Evolutionary conservation across 2,113 vertebrate species (phyloP).

Genomic region (Ivindomyrus marchei): DNA sequence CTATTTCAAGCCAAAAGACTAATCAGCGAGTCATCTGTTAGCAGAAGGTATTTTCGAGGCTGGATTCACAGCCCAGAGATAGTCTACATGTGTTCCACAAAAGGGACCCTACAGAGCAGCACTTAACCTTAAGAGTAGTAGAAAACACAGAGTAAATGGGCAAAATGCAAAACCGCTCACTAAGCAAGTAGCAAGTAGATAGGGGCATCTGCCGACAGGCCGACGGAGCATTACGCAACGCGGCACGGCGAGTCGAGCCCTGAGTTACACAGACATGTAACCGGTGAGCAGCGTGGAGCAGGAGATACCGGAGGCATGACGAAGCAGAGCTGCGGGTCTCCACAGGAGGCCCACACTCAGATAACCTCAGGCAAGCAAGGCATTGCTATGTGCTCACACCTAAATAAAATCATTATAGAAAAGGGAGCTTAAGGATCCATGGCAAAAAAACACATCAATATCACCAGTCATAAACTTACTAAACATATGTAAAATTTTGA

Average conservation of each 20-base stretch:
- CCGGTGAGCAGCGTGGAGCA: not conserved
- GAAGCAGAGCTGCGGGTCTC: not conserved
- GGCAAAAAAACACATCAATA: too few relatives aligned
- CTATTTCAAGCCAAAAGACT: not conserved
- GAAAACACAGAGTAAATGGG: not conserved
- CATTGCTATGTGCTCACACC: not conserved
- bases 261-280: not conserved
- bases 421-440: too few relatives aligned
- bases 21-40: not conserved
- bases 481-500: too few relatives aligned
- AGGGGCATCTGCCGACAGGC: not conserved
- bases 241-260: not conserved
- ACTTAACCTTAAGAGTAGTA: not conserved
- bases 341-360: not conserved
- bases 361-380: constrained; percentile 23
- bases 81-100: not conserved
- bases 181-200: not conserved
- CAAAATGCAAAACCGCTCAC: not conserved
- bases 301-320: not conserved
- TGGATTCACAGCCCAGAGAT: not conserved
- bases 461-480: too few relatives aligned
- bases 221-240: not conserved
- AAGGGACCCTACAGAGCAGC: not conserved
- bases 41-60: not conserved
- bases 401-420: not conserved